phyloP scores from a whole-genome alignment of 92 coral and sea anemone species.

The Nematostella vectensis region DNA sequence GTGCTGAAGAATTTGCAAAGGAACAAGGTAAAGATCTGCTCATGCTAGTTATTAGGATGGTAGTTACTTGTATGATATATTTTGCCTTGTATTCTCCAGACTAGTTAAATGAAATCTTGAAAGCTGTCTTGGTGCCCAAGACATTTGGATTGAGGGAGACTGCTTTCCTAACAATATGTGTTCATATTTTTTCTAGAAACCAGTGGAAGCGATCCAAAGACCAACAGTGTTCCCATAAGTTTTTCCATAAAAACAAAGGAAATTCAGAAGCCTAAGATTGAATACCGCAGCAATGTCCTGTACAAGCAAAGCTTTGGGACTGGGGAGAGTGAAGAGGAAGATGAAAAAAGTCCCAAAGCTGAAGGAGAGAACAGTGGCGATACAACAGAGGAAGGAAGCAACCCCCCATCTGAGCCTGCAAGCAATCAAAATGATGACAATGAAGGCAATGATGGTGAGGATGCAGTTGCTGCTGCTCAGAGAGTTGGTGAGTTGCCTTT shows the following conservation, averaged over 20 bases:
- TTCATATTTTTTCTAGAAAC: too few relatives aligned
- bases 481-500: not conserved
- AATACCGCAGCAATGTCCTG: slow-evolving; percentile 79
- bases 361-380: slow-evolving; percentile 27
- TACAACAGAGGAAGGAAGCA: slow-evolving; percentile 6
- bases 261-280: slow-evolving; percentile 72
- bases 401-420: too few relatives aligned
- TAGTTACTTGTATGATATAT: too few relatives aligned
- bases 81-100: too few relatives aligned
- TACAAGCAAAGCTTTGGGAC: slow-evolving; percentile 84
- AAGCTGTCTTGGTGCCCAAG: too few relatives aligned
- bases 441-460: too few relatives aligned
- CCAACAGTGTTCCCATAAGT: slow-evolving; percentile 55
- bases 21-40: slow-evolving; percentile 1
- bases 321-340: slow-evolving; percentile 87
- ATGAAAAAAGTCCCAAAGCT: slow-evolving; percentile 23
- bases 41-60: too few relatives aligned
- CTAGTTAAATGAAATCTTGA: too few relatives aligned
- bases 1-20: slow-evolving; percentile 20
- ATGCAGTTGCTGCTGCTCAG: not conserved
- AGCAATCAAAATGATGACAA: not conserved
- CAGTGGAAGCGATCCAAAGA: too few relatives aligned
- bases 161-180: too few relatives aligned
- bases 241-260: slow-evolving; percentile 89
- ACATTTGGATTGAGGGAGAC: too few relatives aligned